Percentiles rank a stretch among this genome's conserved stretches.
Evolutionary conservation across 2,797 vertebrate genomes (phyloP).

Genomic region (Spondyliosoma cantharus): DNA sequence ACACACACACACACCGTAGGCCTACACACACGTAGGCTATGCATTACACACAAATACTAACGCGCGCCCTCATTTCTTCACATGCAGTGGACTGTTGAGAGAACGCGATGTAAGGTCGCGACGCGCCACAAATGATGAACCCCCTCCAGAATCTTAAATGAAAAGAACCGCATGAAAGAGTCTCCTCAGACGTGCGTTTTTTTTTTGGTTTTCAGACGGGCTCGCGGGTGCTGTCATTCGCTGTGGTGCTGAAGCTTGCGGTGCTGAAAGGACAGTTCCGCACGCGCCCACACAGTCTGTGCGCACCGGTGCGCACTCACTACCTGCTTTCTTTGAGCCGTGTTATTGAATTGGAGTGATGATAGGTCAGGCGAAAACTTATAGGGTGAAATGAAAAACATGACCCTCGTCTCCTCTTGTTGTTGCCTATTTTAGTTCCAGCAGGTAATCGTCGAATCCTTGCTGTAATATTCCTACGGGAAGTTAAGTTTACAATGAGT

Average conservation of each 20-base stretch:
- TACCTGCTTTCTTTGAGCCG: slow-evolving; percentile 45
- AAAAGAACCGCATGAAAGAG: slow-evolving; percentile 42
- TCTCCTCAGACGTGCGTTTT: slow-evolving; percentile 1
- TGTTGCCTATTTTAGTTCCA: slow-evolving; percentile 13
- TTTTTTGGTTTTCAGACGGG: slow-evolving; percentile 37
- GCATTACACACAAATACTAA: neutral
- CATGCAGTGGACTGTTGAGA: slow-evolving; percentile 48
- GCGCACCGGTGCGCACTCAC: slow-evolving; percentile 21
- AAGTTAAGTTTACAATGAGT: slow-evolving; percentile 51
- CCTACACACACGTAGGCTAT: neutral
- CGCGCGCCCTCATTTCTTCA: slow-evolving; percentile 39
- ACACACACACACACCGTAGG: neutral
- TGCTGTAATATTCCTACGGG: slow-evolving; percentile 15
- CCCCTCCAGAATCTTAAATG: slow-evolving; percentile 55
- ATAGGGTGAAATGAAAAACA: slow-evolving; percentile 33
- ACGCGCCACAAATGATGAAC: slow-evolving; percentile 58
- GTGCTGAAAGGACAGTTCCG: slow-evolving; percentile 87
- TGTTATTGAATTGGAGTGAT: slow-evolving; percentile 47
- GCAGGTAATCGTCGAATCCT: slow-evolving; percentile 18
- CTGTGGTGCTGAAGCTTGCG: slow-evolving; percentile 79
- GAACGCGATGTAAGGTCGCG: slow-evolving; percentile 64
- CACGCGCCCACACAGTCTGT: slow-evolving; percentile 61
- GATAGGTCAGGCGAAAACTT: slow-evolving; percentile 60
- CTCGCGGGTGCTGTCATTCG: slow-evolving; percentile 68
- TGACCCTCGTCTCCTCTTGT: neutral